Evolutionary conservation across 2,113 vertebrate genomes (phyloP), one percentile per base, ranked within the genome.

Genomic region (Cinclus mexicanus): DNA sequence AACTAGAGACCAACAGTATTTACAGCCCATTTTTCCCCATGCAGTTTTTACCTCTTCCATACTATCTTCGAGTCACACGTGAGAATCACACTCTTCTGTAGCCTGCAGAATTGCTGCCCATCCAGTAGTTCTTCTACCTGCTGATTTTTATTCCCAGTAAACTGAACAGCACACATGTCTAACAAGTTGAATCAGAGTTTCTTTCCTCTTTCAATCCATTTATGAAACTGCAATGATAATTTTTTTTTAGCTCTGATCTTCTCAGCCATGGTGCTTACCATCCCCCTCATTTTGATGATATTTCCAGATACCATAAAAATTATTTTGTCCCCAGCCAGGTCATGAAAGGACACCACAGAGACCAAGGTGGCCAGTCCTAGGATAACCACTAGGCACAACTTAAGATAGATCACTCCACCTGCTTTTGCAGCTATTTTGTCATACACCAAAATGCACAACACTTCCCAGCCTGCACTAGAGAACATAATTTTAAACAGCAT

Each of bases 341-440:
- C 33, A 17, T 4, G 2, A 60, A 81, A 12, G 8, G 60, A n/a
- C 10, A 50, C 8, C 14, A 10, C 29, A 68, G 18, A 63, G 23
- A 35, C 39, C 0, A 1, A 63, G 23, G 39, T 12, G 1, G 39
- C 25, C 31, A 55, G 12, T 17, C 6, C 47, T 33, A 2, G 26
- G 19, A 26, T 22, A 82, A 31, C 19, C 11, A n/a, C 24, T 37
- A 37, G 8, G 9, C 22, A 42, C 9, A 55, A 15, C 7, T 83
- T 28, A 55, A 22, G 26, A 29, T 16, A 9, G 10, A 71, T 35
- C 2, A 7, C 42, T 59, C 47, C 50, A 50, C 7, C 28, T 61
- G 13, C 18, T 86, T 71, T 79, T 79, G 6, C 42, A 37, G 28
- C 12, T 70, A 9, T 78, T 71, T 83, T 72, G 7, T 60, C 29